phyloP scores from a whole-genome alignment of 2,113 vertebrate species.

The Sceloporus tristichus region DNA sequence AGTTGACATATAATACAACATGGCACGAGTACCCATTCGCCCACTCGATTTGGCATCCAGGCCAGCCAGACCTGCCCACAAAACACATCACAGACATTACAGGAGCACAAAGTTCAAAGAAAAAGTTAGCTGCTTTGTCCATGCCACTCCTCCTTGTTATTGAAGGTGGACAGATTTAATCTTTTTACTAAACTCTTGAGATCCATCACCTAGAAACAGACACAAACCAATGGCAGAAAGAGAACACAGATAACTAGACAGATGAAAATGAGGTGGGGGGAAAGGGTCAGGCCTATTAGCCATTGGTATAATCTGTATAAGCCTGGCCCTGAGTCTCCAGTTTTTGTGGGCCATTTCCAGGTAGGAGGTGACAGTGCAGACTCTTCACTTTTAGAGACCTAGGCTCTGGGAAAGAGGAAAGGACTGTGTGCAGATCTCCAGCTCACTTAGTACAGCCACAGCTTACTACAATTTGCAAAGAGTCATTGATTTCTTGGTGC shows the following conservation, averaged over 20 bases:
- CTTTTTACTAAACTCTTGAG: background rate
- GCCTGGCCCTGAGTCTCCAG: too few relatives aligned
- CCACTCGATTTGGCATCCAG: constrained; percentile 86
- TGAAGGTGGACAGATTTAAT: background rate
- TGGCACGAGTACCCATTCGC: constrained; percentile 85
- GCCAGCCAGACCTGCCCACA: constrained; percentile 81
- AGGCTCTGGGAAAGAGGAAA: too few relatives aligned
- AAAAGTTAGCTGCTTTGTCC: background rate
- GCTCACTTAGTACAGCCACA: too few relatives aligned
- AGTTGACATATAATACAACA: constrained; percentile 88
- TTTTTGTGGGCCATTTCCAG: too few relatives aligned
- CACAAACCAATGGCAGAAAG: background rate
- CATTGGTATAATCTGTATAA: too few relatives aligned
- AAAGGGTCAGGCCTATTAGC: too few relatives aligned
- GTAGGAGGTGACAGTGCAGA: too few relatives aligned
- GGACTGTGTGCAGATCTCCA: too few relatives aligned
- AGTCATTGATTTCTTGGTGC: too few relatives aligned
- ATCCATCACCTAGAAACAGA: background rate
- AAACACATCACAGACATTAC: background rate
- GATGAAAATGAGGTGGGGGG: too few relatives aligned
- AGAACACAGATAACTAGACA: background rate
- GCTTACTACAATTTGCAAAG: too few relatives aligned
- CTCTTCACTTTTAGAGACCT: too few relatives aligned
- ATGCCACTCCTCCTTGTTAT: background rate
- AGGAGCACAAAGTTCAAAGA: background rate